Conservation (phyloP, 2,888 invertebrate species). For the Sinopyrophorus schimmeli region DNA sequence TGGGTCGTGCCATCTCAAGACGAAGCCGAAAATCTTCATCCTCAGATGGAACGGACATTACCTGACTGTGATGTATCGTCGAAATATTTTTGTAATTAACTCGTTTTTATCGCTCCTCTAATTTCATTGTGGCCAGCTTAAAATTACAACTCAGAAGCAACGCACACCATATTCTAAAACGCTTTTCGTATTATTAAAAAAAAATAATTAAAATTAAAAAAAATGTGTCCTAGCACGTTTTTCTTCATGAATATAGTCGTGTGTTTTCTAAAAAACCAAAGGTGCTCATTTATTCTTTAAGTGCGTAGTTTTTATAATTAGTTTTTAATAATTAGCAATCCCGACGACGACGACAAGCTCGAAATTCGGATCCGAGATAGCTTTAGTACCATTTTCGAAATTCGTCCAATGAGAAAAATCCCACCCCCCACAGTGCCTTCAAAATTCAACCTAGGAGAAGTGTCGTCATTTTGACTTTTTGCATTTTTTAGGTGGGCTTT, state of each 20-base stretch:
- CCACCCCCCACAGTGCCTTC: constrained; percentile 31
- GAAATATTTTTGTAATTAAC: constrained; percentile 26
- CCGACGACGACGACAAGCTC: constrained; percentile 27
- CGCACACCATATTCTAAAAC: constrained; percentile 18
- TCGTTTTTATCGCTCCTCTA: constrained; percentile 5
- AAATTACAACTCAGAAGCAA: not conserved
- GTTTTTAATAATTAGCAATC: constrained; percentile 19
- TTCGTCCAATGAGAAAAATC: constrained; percentile 27
- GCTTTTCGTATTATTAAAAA: constrained; percentile 10
- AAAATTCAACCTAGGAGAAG: constrained; percentile 21
- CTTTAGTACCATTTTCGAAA: constrained; percentile 16
- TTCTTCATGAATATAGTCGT: constrained; percentile 32
- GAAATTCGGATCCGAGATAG: constrained; percentile 28
- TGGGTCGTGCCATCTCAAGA: too few species aligned
- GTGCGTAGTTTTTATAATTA: constrained; percentile 39
- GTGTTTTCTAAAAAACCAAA: constrained; percentile 50
- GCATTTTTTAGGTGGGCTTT: constrained; percentile 8
- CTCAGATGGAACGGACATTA: too few species aligned
- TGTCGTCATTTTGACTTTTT: too few species aligned
- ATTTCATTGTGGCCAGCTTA: not conserved
- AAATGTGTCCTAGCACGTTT: constrained; percentile 2
- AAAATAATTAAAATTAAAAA: not conserved
- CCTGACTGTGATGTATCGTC: constrained; percentile 23
- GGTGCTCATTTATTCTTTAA: constrained; percentile 51
- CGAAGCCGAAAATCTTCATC: too few species aligned